Base-by-base conservation (phyloP, 2,797 vertebrate genomes). In the Sebastes trivittatus region DNA sequence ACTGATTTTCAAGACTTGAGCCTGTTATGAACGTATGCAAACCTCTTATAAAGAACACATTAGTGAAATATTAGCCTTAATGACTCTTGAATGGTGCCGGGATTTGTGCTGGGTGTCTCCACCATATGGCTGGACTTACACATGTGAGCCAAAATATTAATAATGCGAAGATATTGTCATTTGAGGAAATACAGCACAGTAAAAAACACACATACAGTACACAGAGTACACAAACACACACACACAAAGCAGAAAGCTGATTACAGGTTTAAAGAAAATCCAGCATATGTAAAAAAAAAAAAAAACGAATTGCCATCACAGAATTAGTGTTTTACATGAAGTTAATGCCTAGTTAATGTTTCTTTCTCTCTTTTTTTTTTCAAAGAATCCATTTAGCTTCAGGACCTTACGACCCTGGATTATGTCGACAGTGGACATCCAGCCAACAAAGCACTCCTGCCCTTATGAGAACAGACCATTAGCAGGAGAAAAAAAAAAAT, bases 401-500 rank as follows among this genome's bases (percentile, higher is more conserved):
- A 36, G 71, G 75, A 74, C 73, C 66, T 82, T 46, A 73, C 66
- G 77, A 75, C 77, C 71, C 36, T 73, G 87, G 92, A 94, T 95
- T 94, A 95, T 58, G 38, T 68, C 16, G 52, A 32, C 80, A 11
- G 82, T 77, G 87, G 78, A 92, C 75, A 73, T 62, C 66, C 55
- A 83, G 89, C 90, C 91, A 92, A 87, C 89, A 92, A 93, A 93
- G 84, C 93, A 92, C 90, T 94, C 67, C 46, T 76, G 82, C 46
- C 72, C 66, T 91, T 67, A 75, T 66, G 75, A 84, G 72, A 87
- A 89, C 63, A 73, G 78, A 88, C 82, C 89, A 93, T 92, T 93
- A 93, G 86, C 36, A 78, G 25, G 61, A 18, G 13, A 5, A 0
- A 58, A 58, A 59, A 58, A 16, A 64, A 63, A 66, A 20, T 49